These are phyloP conservation scores for Bombus turneri DNA, from an alignment of 1,140 invertebrate species.

Conservation along the genomic window DNA sequence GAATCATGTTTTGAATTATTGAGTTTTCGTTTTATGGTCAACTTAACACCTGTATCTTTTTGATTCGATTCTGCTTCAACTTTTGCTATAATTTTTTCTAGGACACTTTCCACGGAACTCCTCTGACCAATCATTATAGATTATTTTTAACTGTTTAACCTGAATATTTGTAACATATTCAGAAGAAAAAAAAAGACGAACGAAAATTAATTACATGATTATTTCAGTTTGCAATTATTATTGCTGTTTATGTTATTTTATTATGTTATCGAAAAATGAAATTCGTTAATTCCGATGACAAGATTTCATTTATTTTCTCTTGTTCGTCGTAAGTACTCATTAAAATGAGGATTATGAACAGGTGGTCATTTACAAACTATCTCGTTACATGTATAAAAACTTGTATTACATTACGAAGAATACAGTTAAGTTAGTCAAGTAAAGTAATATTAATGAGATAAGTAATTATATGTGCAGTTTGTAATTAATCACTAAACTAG, in stretches of 20 bases:
- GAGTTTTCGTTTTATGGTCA: slow-evolving; percentile 17
- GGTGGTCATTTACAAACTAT: not conserved
- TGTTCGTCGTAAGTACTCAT: not conserved
- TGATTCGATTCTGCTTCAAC: slow-evolving; percentile 56
- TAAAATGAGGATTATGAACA: not conserved
- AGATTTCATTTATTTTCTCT: not conserved
- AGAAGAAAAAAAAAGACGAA: slow-evolving; percentile 29
- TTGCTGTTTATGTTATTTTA: not conserved
- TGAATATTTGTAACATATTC: slow-evolving; percentile 17
- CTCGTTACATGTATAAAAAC: slow-evolving; percentile 67
- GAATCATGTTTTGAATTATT: slow-evolving; percentile 16
- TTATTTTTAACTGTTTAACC: not conserved
- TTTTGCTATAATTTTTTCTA: slow-evolving; percentile 67
- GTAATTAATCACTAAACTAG: slow-evolving; percentile 60
- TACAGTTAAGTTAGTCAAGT: slow-evolving; percentile 64
- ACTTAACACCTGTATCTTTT: slow-evolving; percentile 10
- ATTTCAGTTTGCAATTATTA: not conserved
- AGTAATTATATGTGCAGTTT: slow-evolving; percentile 64
- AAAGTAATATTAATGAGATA: slow-evolving; percentile 63
- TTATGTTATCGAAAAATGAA: not conserved
- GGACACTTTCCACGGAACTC: slow-evolving; percentile 48
- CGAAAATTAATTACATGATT: not conserved
- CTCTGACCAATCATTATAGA: slow-evolving; percentile 43
- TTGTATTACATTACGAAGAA: slow-evolving; percentile 63
- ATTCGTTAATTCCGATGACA: not conserved